A percentile compares a stretch with the other conserved stretches of the same genome.
phyloP scores from a whole-genome alignment of 2,113 vertebrate genomes.

The Abramis brama region DNA sequence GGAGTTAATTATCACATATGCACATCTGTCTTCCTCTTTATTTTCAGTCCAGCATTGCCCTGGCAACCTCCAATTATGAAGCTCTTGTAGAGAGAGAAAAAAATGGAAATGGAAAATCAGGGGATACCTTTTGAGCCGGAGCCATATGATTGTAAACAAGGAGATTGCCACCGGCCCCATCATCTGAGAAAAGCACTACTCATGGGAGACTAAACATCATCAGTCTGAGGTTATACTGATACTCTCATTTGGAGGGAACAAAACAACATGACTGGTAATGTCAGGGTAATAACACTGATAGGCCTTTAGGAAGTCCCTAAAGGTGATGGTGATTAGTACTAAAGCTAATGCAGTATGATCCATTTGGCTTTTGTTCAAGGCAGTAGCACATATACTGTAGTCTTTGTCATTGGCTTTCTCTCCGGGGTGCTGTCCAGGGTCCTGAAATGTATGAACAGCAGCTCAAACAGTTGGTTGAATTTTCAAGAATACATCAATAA shows the following conservation, averaged over 20 bases:
- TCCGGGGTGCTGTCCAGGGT: slow-evolving; percentile 44
- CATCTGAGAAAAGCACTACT: slow-evolving; percentile 46
- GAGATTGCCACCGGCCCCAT: slow-evolving; percentile 46
- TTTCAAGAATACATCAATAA: neutral
- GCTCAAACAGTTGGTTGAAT: neutral
- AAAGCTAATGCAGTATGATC: slow-evolving; percentile 30
- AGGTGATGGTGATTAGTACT: neutral
- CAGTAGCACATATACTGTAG: neutral
- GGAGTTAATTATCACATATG: slow-evolving; percentile 59
- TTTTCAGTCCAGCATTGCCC: slow-evolving; percentile 43
- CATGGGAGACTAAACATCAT: slow-evolving; percentile 40
- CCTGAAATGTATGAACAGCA: slow-evolving; percentile 25
- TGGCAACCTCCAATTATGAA: slow-evolving; percentile 50
- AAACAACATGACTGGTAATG: slow-evolving; percentile 36
- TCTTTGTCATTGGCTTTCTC: neutral
- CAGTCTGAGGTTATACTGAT: slow-evolving; percentile 45
- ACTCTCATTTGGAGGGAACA: slow-evolving; percentile 24
- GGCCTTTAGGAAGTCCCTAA: slow-evolving; percentile 13
- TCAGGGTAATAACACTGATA: slow-evolving; percentile 32
- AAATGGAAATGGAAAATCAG: slow-evolving; percentile 22
- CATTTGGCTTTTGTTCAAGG: slow-evolving; percentile 19
- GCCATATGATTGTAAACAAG: slow-evolving; percentile 52
- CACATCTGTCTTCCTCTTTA: slow-evolving; percentile 54
- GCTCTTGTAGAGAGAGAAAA: slow-evolving; percentile 31
- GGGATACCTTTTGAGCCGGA: slow-evolving; percentile 44